Evolutionary conservation across 2,888 invertebrate genomes (phyloP), one percentile per base, ranked within the genome.

Genomic region (Lithophane leautieri): DNA sequence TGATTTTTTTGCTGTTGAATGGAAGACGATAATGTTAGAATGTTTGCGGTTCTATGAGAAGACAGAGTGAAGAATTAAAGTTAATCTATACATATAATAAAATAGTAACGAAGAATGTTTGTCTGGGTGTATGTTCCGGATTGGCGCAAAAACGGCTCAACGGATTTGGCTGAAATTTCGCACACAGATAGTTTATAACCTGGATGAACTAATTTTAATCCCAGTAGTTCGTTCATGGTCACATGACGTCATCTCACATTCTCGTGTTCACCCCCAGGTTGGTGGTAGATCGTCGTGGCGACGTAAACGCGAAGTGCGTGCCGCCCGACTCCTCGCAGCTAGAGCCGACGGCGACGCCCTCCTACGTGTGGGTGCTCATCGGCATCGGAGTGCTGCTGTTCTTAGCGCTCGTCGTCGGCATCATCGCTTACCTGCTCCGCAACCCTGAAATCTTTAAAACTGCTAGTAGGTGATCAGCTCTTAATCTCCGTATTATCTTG

Each of bases 371-470:
- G 93, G 85, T 85, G 54, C 86, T 90, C 54, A 86, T 93, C 60
- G 90, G 85, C n/a, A 60, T 91, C 72, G 88, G 84, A 12, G 79
- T 92, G 68, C 61, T 92, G 6, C 78, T 92, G 52, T 82, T 89
- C 34, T 69, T 89, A 25, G 83, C 87, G 2, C 81, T 90, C 19
- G 82, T 86, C 25, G 72, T 88, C 54, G 76, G 71, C 70, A 84
- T 92, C 73, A 86, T 92, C 50, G 78, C 91, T 69, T 93, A 91
- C 79, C 81, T 92, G 42, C 87, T 92, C 47, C 89, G 90, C 63
- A 89, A 92, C 79, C 86, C 85, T n/a, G 90, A 87, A 4, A 91
- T 91, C 60, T 90, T 94, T 70, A 93, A 93, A 79, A 90, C 92
- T 42, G 88, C 91, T 28, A 92, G 94, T 82, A 74, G 58, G 72